These are phyloP conservation scores for Asobara japonica DNA, from an alignment of 1,140 invertebrate species.

Conservation along the genomic window DNA sequence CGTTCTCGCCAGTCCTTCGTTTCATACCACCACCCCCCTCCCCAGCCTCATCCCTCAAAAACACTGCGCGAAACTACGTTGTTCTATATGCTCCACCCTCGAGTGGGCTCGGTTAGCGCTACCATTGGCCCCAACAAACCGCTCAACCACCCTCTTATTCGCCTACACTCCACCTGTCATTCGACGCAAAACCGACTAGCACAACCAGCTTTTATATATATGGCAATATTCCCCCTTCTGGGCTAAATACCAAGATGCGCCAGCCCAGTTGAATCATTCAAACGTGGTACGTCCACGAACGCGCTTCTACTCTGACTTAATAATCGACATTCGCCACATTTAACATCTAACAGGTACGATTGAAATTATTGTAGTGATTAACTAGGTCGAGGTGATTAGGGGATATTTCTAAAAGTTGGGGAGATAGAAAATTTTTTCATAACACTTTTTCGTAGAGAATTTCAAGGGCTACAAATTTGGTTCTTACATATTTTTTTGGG, in stretches of 20 bases:
- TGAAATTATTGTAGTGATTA: background rate
- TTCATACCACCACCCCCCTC: constrained; percentile 3
- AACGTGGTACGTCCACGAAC: constrained; percentile 39
- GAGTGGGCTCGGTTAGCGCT: constrained; percentile 49
- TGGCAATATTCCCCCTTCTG: background rate
- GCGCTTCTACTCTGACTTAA: constrained; percentile 22
- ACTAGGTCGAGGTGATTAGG: no score
- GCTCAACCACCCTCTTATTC: background rate
- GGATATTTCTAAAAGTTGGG: no score
- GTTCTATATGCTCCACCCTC: constrained; percentile 59
- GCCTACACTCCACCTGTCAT: constrained; percentile 2
- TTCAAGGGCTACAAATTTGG: no score
- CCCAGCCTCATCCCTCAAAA: no score
- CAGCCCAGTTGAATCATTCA: constrained; percentile 35
- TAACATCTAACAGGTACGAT: background rate
- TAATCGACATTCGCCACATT: background rate
- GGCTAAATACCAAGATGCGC: constrained; percentile 37
- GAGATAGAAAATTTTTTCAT: no score
- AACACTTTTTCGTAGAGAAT: no score
- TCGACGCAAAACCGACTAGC: constrained; percentile 5
- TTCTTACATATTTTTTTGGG: no score
- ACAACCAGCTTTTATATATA: background rate
- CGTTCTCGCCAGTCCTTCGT: constrained; percentile 37
- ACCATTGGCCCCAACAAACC: constrained; percentile 49
- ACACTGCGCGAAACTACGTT: background rate